Evolutionary conservation across 1,140 invertebrate species (phyloP).

Genomic region (Hylyphantes graminicola): DNA sequence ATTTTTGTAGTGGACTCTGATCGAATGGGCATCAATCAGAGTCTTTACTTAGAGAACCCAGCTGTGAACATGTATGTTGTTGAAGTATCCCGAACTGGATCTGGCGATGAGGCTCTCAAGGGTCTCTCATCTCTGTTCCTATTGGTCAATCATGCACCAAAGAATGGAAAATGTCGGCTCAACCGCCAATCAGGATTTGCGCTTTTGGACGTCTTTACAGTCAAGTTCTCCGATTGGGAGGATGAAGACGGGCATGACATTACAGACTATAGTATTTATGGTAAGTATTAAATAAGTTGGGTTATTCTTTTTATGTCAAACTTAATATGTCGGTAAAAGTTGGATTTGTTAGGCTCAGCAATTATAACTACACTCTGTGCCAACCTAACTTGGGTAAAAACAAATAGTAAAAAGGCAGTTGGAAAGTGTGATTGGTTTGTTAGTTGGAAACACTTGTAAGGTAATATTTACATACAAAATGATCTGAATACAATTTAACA

Average conservation of each 20-base stretch:
- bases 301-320: not conserved
- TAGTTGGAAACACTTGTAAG: no score
- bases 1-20: conserved; percentile 37
- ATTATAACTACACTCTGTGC: no score
- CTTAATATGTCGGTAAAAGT: not conserved
- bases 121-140: conserved; percentile 34
- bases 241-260: conserved; percentile 50
- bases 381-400: no score
- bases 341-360: no score
- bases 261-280: conserved; percentile 46
- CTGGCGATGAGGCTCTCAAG: not conserved
- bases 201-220: conserved; percentile 27
- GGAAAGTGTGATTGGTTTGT: no score
- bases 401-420: no score
- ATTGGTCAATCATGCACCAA: conserved; percentile 45
- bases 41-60: conserved; percentile 18
- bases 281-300: not conserved
- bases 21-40: conserved; percentile 48
- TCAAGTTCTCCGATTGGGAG: conserved; percentile 37
- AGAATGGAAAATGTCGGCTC: conserved; percentile 33
- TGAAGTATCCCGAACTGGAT: not conserved
- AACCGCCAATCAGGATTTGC: conserved; percentile 27
- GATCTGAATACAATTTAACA: no score
- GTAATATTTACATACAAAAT: no score
- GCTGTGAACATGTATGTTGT: conserved; percentile 27